phyloP scores from a whole-genome alignment of 2,113 vertebrate species.

The Tachycineta bicolor region DNA sequence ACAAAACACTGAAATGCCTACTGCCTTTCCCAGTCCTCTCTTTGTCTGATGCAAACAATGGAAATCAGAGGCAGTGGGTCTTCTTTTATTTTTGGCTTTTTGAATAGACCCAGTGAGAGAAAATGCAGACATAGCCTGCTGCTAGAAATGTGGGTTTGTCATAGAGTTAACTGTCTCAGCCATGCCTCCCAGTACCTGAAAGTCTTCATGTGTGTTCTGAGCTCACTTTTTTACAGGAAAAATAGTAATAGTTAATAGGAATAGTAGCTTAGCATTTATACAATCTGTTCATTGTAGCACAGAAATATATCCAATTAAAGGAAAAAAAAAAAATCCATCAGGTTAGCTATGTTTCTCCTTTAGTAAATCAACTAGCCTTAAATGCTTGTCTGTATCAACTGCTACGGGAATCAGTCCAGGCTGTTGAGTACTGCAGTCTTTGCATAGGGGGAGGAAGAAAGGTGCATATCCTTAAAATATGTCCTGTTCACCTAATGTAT shows the following conservation, averaged over 20 bases:
- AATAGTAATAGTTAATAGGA: not conserved
- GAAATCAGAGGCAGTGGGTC: not conserved
- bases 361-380: not conserved
- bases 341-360: not conserved
- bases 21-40: not conserved
- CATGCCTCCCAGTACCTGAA: not conserved
- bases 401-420: not conserved
- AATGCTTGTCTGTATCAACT: not conserved
- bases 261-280: not conserved
- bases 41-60: not conserved
- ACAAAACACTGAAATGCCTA: not conserved
- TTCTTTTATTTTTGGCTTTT: not conserved
- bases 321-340: not conserved
- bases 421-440: not conserved
- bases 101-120: not conserved
- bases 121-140: not conserved
- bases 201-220: not conserved
- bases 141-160: not conserved
- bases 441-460: not conserved
- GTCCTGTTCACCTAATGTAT: not conserved
- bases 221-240: not conserved
- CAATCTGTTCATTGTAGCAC: not conserved
- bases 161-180: not conserved
- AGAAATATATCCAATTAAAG: not conserved
- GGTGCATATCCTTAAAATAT: not conserved